Evolutionary conservation across 2,888 invertebrate genomes (phyloP).

Genomic region (Candidula unifasciata): DNA sequence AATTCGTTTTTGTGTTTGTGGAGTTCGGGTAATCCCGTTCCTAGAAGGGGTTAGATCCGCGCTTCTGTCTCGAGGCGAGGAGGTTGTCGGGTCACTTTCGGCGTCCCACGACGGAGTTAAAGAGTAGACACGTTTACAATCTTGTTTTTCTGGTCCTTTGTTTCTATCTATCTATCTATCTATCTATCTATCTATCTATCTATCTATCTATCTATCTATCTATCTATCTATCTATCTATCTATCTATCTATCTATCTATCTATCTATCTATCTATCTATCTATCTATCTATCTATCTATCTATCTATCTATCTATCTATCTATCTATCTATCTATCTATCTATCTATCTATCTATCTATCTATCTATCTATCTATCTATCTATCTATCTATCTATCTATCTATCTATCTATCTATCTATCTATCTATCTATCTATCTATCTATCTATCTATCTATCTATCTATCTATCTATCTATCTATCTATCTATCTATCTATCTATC

Average conservation of each 20-base stretch:
- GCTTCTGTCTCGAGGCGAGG: not conserved
- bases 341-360: too few relatives aligned
- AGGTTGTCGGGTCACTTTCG: constrained; percentile 1
- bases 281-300: not conserved
- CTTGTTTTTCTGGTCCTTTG: not conserved
- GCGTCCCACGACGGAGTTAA: not conserved
- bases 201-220: too few relatives aligned
- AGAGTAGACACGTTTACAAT: not conserved
- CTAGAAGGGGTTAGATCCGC: not conserved
- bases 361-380: too few relatives aligned
- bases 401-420: too few relatives aligned
- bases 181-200: too few relatives aligned
- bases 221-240: not conserved
- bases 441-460: too few relatives aligned
- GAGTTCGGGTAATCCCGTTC: not conserved
- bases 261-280: constrained; percentile 1
- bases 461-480: too few relatives aligned
- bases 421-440: too few relatives aligned
- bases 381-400: too few relatives aligned
- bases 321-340: too few relatives aligned
- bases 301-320: not conserved
- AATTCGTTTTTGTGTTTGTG: constrained; percentile 42
- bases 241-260: not conserved
- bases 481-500: too few relatives aligned
- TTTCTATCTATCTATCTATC: not conserved